A percentile compares a stretch with the other conserved stretches of the same genome.
phyloP scores from a whole-genome alignment of 2,113 vertebrate genomes.

The Periophthalmus modestus region DNA sequence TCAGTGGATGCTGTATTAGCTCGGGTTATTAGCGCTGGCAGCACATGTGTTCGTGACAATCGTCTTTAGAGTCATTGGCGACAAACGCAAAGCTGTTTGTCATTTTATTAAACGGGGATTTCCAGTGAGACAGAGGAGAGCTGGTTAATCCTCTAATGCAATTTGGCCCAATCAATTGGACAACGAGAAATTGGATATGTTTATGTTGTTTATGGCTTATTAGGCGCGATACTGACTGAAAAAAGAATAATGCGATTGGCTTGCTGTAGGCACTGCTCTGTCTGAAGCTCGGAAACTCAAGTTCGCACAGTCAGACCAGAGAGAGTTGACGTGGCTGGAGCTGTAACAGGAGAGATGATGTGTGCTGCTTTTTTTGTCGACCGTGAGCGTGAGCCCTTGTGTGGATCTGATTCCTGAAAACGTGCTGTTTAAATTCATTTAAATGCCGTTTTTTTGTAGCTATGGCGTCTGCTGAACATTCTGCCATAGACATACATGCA shows the following conservation, averaged over 20 bases:
- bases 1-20: background rate
- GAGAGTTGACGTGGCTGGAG: too few species aligned
- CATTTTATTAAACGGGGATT: constrained; percentile 13
- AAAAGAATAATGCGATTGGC: background rate
- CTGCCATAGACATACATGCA: too few species aligned
- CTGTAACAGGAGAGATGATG: too few species aligned
- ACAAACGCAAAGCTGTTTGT: constrained; percentile 12
- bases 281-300: too few species aligned
- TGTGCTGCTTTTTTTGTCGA: too few species aligned
- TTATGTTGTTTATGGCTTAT: background rate
- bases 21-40: background rate
- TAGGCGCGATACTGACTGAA: background rate
- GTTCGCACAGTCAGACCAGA: too few species aligned
- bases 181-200: background rate
- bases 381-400: too few species aligned
- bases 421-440: too few species aligned
- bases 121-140: constrained; percentile 1
- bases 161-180: background rate
- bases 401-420: too few species aligned
- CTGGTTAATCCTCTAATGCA: constrained; percentile 8
- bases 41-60: background rate
- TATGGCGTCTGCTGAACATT: too few species aligned
- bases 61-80: background rate
- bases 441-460: too few species aligned
- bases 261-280: background rate